Evolutionary conservation across 1,140 invertebrate genomes (phyloP), one percentile per base, ranked within the genome.

Genomic region (Vollenhovia emeryi): DNA sequence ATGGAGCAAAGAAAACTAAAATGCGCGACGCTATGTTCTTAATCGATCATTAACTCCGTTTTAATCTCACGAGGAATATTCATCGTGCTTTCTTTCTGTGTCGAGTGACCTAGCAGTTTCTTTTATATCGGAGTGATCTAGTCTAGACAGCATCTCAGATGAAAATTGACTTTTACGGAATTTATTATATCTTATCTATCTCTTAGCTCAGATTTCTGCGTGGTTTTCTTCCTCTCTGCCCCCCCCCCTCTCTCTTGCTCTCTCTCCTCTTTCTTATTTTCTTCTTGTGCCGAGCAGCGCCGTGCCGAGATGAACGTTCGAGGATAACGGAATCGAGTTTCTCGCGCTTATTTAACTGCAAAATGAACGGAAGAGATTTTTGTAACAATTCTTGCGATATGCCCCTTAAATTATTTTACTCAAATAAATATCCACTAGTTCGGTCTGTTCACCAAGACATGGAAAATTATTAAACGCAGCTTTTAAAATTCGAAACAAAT

Each of bases 161-260:
- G 21, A 79, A 66, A 45, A 69, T 68, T 66, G 76, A 52, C 45
- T 79, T 52, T 68, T 69, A 68, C 30, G 15, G 45, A 33, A 79
- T 79, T 79, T 79, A 69, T 66, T 66, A 66, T 66, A 24, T 52
- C 60, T 68, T 68, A 59, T 33, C 62, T 52, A 68, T 52, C 50
- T 66, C 13, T 50, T 66, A 79, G 13, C 21, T 43, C 45, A 21
- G 40, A 71, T 71, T 48, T 24, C 7, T 52, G 15, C 48, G 8
- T 9, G 62, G 3, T 71, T 71, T 30, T 52, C 18, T 8, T 62
- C 50, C 13, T 45, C 18, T 11, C 9, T 24, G 7, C 15, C 1
- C 27, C 18, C 30, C 24, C 13, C 21, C 36, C 18, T 9, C 7
- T 24, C 21, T 50, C 18, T 48, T 6, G 27, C 5, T 36, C 8